phyloP scores from a whole-genome alignment of 1,140 invertebrate genomes.

The Drosophila seguyi region DNA sequence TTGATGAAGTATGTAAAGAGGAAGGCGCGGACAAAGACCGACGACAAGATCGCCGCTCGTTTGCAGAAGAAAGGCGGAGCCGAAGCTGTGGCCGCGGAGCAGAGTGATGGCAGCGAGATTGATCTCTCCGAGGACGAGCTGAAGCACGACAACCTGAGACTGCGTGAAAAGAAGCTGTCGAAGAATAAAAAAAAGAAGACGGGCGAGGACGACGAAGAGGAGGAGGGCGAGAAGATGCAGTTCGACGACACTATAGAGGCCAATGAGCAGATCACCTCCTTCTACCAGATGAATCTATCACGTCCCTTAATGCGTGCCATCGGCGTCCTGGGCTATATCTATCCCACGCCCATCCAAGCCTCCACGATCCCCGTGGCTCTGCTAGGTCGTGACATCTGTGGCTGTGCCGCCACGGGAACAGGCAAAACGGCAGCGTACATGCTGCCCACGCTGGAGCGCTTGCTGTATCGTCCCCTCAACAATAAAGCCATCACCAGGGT shows the following conservation, averaged over 20 bases:
- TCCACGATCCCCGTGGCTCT: conserved; percentile 97
- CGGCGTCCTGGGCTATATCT: conserved; percentile 93
- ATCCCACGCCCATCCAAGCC: conserved; percentile 98
- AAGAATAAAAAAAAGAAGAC: conserved; percentile 87
- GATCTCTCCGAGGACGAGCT: conserved; percentile 90
- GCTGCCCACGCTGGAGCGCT: conserved; percentile 97
- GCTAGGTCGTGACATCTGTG: conserved; percentile 87
- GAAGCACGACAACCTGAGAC: conserved; percentile 88
- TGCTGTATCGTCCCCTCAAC: conserved; percentile 91
- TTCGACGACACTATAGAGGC: conserved; percentile 90
- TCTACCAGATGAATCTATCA: conserved; percentile 97
- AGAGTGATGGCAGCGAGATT: conserved; percentile 80
- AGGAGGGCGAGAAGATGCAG: conserved; percentile 88
- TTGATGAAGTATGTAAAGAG: conserved; percentile 92
- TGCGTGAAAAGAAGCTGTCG: conserved; percentile 86
- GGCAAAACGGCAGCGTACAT: conserved; percentile 99
- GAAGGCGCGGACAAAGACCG: conserved; percentile 92
- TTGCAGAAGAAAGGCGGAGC: conserved; percentile 87
- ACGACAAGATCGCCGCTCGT: conserved; percentile 90
- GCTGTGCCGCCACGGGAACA: conserved; percentile 94
- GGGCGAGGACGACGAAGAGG: conserved; percentile 84
- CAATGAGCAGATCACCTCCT: conserved; percentile 90
- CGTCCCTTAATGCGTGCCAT: conserved; percentile 95
- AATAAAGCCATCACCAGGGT: conserved; percentile 92
- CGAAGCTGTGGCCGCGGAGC: conserved; percentile 59